phyloP scores from a whole-genome alignment of 2,888 invertebrate genomes.

The Chouioia cunea region DNA sequence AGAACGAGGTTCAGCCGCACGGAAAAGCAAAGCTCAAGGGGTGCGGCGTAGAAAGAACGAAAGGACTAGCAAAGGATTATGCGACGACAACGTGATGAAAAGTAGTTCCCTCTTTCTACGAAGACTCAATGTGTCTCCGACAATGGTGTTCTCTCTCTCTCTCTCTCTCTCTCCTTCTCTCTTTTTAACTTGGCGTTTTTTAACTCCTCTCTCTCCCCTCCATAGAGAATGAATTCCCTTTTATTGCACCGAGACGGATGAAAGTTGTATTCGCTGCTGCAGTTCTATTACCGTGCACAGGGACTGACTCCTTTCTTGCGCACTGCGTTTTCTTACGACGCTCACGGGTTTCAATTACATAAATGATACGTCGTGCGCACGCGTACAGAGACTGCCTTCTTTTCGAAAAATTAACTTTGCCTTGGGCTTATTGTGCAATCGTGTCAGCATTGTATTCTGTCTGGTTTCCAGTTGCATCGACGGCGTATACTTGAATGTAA shows the following conservation, averaged over 20 bases:
- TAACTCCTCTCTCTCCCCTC: neutral
- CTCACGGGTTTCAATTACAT: no score
- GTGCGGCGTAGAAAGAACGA: slow-evolving; percentile 2
- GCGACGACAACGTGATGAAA: slow-evolving; percentile 32
- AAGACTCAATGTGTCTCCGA: slow-evolving; percentile 17
- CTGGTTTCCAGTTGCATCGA: no score
- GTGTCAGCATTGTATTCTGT: no score
- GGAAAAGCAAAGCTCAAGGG: slow-evolving; percentile 8
- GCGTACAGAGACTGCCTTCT: no score
- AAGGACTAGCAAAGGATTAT: slow-evolving; percentile 39
- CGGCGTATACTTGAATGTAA: no score
- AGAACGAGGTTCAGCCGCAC: slow-evolving; percentile 10
- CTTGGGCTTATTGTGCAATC: no score
- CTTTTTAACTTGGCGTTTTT: slow-evolving; percentile 10
- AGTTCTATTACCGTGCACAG: no score
- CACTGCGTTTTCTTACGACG: no score
- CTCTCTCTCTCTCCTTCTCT: neutral
- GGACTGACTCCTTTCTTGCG: no score
- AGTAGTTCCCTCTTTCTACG: slow-evolving; percentile 6
- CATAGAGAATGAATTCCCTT: slow-evolving; percentile 26
- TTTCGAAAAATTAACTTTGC: no score
- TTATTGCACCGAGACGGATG: slow-evolving; percentile 11
- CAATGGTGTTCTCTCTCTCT: slow-evolving; percentile 16
- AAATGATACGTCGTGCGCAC: no score
- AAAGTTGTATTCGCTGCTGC: neutral